Conservation (phyloP, 2,113 vertebrate genomes). For the Istiophorus platypterus region DNA sequence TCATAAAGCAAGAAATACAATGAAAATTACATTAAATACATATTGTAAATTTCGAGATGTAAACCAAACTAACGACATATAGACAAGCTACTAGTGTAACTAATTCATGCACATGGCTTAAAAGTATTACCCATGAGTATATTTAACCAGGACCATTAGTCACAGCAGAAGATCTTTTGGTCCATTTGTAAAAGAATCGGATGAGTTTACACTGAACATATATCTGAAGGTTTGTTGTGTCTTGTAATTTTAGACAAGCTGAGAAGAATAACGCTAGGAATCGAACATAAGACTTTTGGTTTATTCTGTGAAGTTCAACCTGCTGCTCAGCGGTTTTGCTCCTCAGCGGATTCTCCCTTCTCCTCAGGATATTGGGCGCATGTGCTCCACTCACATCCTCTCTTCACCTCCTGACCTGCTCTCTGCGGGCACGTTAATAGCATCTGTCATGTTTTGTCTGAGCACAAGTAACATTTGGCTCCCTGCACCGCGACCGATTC, state of each 20-base stretch:
- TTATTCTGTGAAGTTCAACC: constrained; percentile 4
- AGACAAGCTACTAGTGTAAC: too few species aligned
- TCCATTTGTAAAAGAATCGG: constrained; percentile 23
- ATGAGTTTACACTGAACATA: constrained; percentile 5
- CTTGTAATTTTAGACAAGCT: background rate
- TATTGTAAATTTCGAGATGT: background rate
- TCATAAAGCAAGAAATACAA: background rate
- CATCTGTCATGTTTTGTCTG: constrained; percentile 74
- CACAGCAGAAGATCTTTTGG: constrained; percentile 15
- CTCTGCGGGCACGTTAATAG: constrained; percentile 60
- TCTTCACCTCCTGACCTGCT: constrained; percentile 57
- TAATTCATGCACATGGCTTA: too few species aligned
- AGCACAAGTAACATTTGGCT: constrained; percentile 65
- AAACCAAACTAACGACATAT: background rate
- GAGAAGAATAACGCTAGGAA: background rate
- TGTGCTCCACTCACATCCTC: constrained; percentile 53
- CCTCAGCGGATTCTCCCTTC: constrained; percentile 6
- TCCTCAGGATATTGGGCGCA: constrained; percentile 17
- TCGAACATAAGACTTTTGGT: background rate
- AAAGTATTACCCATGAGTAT: background rate
- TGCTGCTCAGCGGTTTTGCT: constrained; percentile 18
- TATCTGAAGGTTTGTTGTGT: background rate
- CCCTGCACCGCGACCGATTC: constrained; percentile 49
- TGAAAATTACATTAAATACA: background rate
- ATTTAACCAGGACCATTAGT: constrained; percentile 15